phyloP scores from a whole-genome alignment of 2,113 vertebrate species.

The Dinomys branickii region DNA sequence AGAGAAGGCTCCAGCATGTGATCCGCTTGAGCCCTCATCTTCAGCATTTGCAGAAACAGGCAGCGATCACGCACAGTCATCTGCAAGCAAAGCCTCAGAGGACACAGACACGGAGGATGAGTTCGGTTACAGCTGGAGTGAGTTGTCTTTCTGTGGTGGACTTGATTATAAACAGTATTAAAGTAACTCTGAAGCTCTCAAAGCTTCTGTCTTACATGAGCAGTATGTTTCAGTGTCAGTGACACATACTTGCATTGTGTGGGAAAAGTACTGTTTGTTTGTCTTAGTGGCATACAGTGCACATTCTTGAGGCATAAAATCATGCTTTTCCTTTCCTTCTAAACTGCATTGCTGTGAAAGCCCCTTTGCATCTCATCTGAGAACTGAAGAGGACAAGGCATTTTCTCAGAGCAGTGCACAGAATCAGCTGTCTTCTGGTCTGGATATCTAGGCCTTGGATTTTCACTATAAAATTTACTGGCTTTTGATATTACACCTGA shows the following conservation, averaged over 20 bases:
- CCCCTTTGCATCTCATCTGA: neutral
- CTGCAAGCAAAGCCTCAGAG: conserved; percentile 80
- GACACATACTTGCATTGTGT: neutral
- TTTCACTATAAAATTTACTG: neutral
- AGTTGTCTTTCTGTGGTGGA: conserved; percentile 81
- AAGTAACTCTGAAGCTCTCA: neutral
- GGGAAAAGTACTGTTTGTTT: conserved; percentile 52
- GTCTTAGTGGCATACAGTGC: conserved; percentile 53
- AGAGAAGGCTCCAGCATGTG: conserved; percentile 86
- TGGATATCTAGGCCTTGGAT: neutral
- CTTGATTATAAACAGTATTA: conserved; percentile 21
- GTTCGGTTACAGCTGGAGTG: conserved; percentile 97
- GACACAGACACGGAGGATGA: conserved; percentile 90
- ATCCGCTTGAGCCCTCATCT: conserved; percentile 74
- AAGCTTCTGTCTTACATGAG: neutral
- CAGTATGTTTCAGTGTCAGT: neutral
- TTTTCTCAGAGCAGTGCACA: neutral
- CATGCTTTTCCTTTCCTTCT: conserved; percentile 23
- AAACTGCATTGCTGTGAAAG: neutral
- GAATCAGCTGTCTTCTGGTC: too few relatives aligned
- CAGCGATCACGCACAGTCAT: conserved; percentile 84
- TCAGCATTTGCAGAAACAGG: conserved; percentile 85
- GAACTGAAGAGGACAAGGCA: neutral
- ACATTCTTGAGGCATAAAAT: conserved; percentile 50
- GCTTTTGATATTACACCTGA: neutral